phyloP scores from a whole-genome alignment of 2,113 vertebrate species.

The Terrapene triunguis region DNA sequence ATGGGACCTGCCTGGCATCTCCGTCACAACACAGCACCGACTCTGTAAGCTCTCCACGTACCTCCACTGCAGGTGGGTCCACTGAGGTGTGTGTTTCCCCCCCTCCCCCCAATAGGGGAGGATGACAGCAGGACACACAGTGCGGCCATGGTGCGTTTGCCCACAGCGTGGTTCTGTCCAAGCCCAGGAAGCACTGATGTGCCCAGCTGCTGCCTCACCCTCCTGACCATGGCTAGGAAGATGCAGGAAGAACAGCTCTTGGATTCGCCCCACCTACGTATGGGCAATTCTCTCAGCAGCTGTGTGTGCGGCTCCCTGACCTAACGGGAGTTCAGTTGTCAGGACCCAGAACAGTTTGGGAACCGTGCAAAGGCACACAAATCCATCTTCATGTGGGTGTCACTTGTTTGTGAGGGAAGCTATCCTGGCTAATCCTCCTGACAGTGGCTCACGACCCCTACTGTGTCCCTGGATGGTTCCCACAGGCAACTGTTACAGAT shows the following conservation, averaged over 20 bases:
- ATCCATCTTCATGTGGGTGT: neutral
- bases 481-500: no score
- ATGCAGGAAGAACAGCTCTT: no score
- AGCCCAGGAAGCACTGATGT: neutral
- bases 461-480: no score
- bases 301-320: neutral
- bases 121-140: neutral
- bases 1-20: accelerated
- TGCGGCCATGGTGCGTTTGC: accelerated
- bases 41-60: neutral
- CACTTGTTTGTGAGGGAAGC: neutral
- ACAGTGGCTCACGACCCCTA: no score
- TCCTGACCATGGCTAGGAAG: neutral
- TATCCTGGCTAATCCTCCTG: neutral
- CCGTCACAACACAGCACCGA: accelerated
- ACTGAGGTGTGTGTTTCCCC: neutral
- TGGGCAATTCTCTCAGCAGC: neutral
- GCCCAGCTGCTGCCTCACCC: constrained; percentile 60
- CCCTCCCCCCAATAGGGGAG: accelerated
- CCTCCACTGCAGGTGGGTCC: neutral
- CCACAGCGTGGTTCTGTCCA: neutral
- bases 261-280: no score
- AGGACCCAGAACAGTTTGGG: neutral
- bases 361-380: neutral
- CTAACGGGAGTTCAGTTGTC: neutral